Evolutionary conservation across 2,888 invertebrate species (phyloP).

Genomic region (Fragum whitleyi): DNA sequence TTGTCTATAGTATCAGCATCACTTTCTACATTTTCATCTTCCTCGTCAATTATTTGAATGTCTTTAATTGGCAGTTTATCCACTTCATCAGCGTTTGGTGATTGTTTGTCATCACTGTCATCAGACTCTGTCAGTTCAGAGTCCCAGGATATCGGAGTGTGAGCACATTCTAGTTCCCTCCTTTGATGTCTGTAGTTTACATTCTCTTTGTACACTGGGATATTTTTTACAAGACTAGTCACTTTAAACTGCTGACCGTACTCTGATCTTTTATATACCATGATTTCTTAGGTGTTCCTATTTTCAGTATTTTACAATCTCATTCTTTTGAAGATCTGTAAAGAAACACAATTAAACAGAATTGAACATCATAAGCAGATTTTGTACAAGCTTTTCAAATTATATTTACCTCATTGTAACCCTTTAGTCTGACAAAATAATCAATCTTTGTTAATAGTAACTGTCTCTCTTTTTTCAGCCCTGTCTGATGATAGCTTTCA

Average conservation of each 20-base stretch:
- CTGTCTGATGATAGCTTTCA: too few species aligned
- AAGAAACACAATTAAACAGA: too few species aligned
- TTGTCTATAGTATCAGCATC: conserved; percentile 46
- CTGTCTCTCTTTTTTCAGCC: too few species aligned
- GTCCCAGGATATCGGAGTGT: conserved; percentile 76
- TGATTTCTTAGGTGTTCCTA: conserved; percentile 11
- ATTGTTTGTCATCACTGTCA: conserved; percentile 57
- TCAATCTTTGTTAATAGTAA: too few species aligned
- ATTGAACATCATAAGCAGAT: too few species aligned
- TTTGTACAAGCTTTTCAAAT: too few species aligned
- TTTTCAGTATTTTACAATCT: too few species aligned
- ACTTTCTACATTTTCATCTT: conserved; percentile 48
- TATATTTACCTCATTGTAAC: too few species aligned
- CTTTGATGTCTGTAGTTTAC: conserved; percentile 72
- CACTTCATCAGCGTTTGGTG: conserved; percentile 48
- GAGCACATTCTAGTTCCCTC: conserved; percentile 73
- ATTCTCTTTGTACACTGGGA: conserved; percentile 72
- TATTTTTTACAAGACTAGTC: conserved; percentile 67
- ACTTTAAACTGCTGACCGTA: conserved; percentile 74
- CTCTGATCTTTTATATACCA: conserved; percentile 76
- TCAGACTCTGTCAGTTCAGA: conserved; percentile 52
- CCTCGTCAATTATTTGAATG: conserved; percentile 60
- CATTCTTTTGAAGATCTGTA: too few species aligned
- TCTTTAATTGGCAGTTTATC: conserved; percentile 56
- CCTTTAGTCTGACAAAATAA: too few species aligned